phyloP scores from a whole-genome alignment of 1,140 invertebrate genomes.

The Apocrypta bakeri region DNA sequence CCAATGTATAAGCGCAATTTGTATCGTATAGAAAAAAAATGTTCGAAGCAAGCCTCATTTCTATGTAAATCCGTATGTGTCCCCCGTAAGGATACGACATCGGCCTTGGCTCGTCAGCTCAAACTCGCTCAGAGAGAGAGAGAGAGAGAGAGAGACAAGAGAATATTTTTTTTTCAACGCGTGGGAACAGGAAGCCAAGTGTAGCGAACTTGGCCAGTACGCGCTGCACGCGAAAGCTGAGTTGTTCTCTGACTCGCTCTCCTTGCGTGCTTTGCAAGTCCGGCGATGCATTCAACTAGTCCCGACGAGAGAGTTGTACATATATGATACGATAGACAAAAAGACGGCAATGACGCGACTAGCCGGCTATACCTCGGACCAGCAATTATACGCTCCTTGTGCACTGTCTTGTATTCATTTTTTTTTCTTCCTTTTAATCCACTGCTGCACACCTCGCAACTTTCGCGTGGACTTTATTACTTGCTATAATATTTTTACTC shows the following conservation, averaged over 20 bases:
- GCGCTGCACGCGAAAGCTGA: slow-evolving; percentile 45
- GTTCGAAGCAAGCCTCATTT: no score
- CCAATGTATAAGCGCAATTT: no score
- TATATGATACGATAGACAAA: slow-evolving; percentile 34
- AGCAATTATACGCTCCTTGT: neutral
- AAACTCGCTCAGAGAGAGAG: neutral
- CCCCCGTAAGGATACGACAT: neutral
- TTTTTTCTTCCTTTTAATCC: neutral
- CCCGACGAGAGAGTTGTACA: neutral
- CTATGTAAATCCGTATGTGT: neutral
- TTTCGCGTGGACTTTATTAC: neutral
- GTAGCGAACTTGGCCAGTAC: slow-evolving; percentile 1
- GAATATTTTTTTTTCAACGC: slow-evolving; percentile 23
- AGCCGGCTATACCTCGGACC: slow-evolving; percentile 46
- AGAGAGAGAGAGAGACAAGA: neutral
- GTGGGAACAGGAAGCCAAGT: slow-evolving; percentile 49
- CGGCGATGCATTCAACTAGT: slow-evolving; percentile 31
- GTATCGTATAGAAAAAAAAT: no score
- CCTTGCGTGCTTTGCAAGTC: slow-evolving; percentile 32
- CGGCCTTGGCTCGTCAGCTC: slow-evolving; percentile 17
- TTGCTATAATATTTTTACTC: neutral
- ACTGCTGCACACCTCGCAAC: neutral
- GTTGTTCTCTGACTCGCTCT: neutral
- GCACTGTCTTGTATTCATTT: neutral
- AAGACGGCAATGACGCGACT: slow-evolving; percentile 12